Evolutionary conservation across 2,113 vertebrate species (phyloP), one percentile per base, ranked within the genome.

Genomic region (Addax nasomaculatus): DNA sequence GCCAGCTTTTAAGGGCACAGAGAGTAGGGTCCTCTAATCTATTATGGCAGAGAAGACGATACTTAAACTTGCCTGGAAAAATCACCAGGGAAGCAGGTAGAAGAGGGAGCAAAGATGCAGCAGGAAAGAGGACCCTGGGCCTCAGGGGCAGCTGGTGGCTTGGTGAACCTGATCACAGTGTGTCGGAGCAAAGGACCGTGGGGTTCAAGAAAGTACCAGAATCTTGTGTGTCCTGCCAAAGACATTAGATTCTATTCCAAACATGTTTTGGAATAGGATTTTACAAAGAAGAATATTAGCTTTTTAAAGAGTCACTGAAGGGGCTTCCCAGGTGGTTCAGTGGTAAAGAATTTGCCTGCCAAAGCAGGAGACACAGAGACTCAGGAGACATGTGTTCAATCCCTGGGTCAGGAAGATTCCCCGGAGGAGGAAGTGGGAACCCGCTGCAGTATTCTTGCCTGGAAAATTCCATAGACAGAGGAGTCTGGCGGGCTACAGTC

Each of bases 231-330:
- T 29, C 10, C 29, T 92, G 79, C 13, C 83, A n/a, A 85, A 55
- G 62, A 55, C 4, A 36, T 94, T 51, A 84, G 27, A 17, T 89
- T 93, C 83, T 67, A 80, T 90, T 95, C 49, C 29, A 86, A 51
- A 57, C 2, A 2, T 45, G 11, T 43, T 73, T 73, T 73, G 36
- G 67, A 39, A 39, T 70, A 70, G 5, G 19, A 70, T 70, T 70
- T 36, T 70, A 36, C 64, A 6, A 73, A 73, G 43, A 36, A 53
- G 13, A 43, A 64, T 47, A 58, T 64, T 27, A 58, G 49, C 3
- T 55, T 93, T 53, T 55, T 87, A 51, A 3, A 67, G n/a, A 78
- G 23, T 91, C 55, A 55, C 3, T 13, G 33, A 94, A 79, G 70
- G 39, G 70, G 39, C 70, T 76, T 76, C 23, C 70, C 25, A 27